These are phyloP conservation scores for Pionites leucogaster DNA, from an alignment of 2,113 vertebrate genomes.

Conservation along the genomic window DNA sequence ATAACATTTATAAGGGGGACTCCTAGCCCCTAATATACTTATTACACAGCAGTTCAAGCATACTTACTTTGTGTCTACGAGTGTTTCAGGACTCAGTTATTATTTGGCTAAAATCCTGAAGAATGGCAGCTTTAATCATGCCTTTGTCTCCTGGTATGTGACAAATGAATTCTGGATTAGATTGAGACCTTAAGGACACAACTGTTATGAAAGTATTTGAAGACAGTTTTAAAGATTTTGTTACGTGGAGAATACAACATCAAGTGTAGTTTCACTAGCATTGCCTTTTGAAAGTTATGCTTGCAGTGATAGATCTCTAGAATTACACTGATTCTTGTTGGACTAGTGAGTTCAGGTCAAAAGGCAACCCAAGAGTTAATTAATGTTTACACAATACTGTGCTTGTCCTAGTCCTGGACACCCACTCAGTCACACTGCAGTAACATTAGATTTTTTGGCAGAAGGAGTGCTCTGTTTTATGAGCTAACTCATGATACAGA, in stretches of 20 bases:
- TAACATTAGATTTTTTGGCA: not conserved
- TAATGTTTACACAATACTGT: not conserved
- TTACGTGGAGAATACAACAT: not conserved
- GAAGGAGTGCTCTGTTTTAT: not conserved
- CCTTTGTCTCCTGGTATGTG: accelerated
- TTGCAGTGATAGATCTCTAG: not conserved
- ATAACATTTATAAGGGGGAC: not conserved
- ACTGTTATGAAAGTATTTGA: not conserved
- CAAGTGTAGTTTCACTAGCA: not conserved
- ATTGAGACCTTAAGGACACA: not conserved
- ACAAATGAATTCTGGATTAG: not conserved
- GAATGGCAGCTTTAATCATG: not conserved
- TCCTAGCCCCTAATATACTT: not conserved
- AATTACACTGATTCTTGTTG: not conserved
- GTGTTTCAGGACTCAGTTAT: not conserved
- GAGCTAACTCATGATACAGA: not conserved
- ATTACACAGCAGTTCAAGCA: not conserved
- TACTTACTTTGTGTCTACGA: not conserved
- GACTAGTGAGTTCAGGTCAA: not conserved
- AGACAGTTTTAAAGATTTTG: not conserved
- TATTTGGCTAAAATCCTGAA: not conserved
- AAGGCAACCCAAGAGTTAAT: not conserved
- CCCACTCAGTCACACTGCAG: not conserved
- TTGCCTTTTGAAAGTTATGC: not conserved
- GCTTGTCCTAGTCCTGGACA: not conserved